These are phyloP conservation scores for Oxyura jamaicensis DNA, from an alignment of 2,113 vertebrate species.

Conservation along the genomic window DNA sequence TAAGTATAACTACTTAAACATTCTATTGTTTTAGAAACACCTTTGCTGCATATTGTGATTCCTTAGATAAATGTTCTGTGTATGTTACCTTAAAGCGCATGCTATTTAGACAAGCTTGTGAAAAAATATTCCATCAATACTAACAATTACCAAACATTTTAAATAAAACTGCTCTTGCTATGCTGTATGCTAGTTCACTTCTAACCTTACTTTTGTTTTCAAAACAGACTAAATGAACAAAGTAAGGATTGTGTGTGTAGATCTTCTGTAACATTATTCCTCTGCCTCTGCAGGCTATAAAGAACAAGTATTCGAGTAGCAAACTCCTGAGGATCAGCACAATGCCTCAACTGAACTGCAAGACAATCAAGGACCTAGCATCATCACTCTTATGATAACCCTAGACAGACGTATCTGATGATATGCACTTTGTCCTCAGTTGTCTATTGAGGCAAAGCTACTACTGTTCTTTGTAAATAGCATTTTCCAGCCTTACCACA, in stretches of 20 bases:
- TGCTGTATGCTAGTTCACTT: background rate
- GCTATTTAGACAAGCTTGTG: background rate
- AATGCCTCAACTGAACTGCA: slow-evolving; percentile 81
- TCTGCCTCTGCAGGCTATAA: slow-evolving; percentile 81
- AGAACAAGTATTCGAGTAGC: slow-evolving; percentile 88
- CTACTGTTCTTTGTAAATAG: slow-evolving; percentile 51
- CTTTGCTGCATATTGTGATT: background rate
- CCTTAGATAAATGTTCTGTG: background rate
- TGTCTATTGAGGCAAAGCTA: background rate
- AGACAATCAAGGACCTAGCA: slow-evolving; percentile 79
- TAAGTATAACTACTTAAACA: slow-evolving; percentile 69
- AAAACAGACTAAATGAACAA: background rate
- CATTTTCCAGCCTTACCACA: background rate
- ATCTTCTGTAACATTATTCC: background rate
- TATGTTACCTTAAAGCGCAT: background rate
- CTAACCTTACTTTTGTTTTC: background rate
- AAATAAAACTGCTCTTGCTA: background rate
- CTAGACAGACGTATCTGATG: background rate
- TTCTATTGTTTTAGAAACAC: background rate
- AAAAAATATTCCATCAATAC: background rate
- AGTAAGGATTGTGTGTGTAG: background rate
- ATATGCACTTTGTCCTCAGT: slow-evolving; percentile 5
- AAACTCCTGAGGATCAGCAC: slow-evolving; percentile 88
- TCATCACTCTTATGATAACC: slow-evolving; percentile 61
- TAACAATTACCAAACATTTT: background rate